Percentiles rank a stretch among this genome's conserved stretches.
Conservation (phyloP, 2,797 vertebrate species). For the Coracias cyanogaster region DNA sequence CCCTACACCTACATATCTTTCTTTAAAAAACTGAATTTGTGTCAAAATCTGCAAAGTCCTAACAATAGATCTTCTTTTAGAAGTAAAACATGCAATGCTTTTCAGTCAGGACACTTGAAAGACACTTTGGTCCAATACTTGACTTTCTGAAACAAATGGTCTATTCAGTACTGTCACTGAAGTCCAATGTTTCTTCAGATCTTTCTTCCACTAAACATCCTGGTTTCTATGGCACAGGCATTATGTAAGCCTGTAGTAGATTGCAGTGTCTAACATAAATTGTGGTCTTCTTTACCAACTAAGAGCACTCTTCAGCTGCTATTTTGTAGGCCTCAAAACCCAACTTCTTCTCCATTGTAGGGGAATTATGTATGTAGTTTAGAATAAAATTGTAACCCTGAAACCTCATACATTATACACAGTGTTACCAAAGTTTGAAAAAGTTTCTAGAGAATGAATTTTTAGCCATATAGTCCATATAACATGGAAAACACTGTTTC, state of each 20-base stretch:
- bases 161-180: neutral
- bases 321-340: neutral
- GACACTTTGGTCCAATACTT: neutral
- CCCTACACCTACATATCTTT: accelerated
- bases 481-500: neutral
- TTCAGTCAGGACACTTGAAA: neutral
- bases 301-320: neutral
- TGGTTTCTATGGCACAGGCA: neutral
- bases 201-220: neutral
- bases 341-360: neutral
- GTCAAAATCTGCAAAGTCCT: neutral
- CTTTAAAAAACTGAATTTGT: neutral
- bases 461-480: neutral
- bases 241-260: neutral
- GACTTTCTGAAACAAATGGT: neutral
- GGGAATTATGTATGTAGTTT: neutral
- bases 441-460: neutral
- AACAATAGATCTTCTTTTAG: neutral
- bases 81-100: neutral
- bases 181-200: neutral
- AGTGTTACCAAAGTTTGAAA: neutral
- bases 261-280: neutral
- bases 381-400: neutral
- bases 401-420: neutral
- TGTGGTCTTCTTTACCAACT: neutral